These are phyloP conservation scores for Ypsolopha scabrella DNA, from an alignment of 2,888 invertebrate species.

Conservation along the genomic window DNA sequence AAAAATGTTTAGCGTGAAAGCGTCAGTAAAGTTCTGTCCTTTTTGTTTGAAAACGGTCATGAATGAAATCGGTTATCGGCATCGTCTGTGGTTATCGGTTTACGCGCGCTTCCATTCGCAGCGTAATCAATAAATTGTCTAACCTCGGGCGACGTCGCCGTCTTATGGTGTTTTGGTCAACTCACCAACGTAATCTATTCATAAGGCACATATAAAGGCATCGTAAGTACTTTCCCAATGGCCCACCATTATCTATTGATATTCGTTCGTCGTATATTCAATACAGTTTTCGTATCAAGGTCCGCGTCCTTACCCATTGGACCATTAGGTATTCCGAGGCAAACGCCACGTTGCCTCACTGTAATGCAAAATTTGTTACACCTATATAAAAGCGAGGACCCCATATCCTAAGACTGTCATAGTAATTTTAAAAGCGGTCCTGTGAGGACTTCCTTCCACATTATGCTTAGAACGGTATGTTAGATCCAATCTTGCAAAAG, in stretches of 20 bases:
- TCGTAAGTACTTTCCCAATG: conserved; percentile 48
- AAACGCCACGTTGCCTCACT: conserved; percentile 56
- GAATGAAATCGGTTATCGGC: too few species aligned
- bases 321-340: conserved; percentile 64
- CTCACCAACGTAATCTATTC: not conserved
- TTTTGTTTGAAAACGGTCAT: too few species aligned
- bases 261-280: conserved; percentile 57
- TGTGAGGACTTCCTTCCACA: conserved; percentile 30
- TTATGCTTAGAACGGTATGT: conserved; percentile 13
- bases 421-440: conserved; percentile 45
- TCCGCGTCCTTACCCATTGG: conserved; percentile 59
- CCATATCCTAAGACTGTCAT: conserved; percentile 58
- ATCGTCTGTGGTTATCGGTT: too few species aligned
- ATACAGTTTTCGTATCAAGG: conserved; percentile 68
- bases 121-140: too few species aligned
- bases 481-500: not conserved
- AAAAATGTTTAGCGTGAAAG: too few species aligned
- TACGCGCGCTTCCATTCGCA: too few species aligned
- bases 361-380: conserved; percentile 67
- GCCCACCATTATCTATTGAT: conserved; percentile 47
- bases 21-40: too few species aligned
- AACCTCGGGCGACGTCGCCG: not conserved
- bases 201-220: conserved; percentile 1
- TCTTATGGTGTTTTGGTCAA: not conserved
- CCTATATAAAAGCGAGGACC: conserved; percentile 64